Evolutionary conservation across 2,113 vertebrate genomes (phyloP).

Genomic region (Microcebus jonahi): DNA sequence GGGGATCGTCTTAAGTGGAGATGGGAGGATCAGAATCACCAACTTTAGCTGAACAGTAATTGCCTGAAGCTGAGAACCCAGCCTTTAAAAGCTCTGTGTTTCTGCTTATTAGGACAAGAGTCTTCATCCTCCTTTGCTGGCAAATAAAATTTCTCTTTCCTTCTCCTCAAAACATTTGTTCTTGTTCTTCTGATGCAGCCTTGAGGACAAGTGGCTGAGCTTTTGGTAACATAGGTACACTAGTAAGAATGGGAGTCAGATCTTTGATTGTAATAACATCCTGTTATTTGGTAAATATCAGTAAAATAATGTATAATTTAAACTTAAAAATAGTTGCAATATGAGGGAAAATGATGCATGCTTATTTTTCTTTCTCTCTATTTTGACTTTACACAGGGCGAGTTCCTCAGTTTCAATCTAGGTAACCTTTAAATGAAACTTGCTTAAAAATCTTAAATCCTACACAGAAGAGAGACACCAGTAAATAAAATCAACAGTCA

Average conservation of each 20-base stretch:
- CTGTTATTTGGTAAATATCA: slow-evolving; percentile 19
- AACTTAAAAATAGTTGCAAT: background rate
- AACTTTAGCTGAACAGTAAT: no score
- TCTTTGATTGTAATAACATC: slow-evolving; percentile 7
- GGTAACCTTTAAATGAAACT: slow-evolving; percentile 50
- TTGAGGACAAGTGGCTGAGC: no score
- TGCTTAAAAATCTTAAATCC: background rate
- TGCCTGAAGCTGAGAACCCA: no score
- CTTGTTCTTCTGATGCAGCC: no score
- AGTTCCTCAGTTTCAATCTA: slow-evolving; percentile 32
- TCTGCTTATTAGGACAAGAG: no score
- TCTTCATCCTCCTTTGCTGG: no score
- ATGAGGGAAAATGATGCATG: background rate
- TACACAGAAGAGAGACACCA: slow-evolving; percentile 47
- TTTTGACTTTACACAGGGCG: slow-evolving; percentile 41
- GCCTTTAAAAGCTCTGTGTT: no score
- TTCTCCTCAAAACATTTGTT: no score
- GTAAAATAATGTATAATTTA: slow-evolving; percentile 31
- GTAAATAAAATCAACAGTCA: background rate
- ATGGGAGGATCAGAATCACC: no score
- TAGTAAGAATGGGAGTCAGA: background rate
- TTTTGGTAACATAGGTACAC: background rate
- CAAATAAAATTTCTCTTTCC: no score
- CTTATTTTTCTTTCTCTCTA: slow-evolving; percentile 52
- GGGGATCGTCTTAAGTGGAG: no score